These are phyloP conservation scores for Coranthus polyacanthus DNA, from an alignment of 2,797 vertebrate genomes.

Conservation along the genomic window DNA sequence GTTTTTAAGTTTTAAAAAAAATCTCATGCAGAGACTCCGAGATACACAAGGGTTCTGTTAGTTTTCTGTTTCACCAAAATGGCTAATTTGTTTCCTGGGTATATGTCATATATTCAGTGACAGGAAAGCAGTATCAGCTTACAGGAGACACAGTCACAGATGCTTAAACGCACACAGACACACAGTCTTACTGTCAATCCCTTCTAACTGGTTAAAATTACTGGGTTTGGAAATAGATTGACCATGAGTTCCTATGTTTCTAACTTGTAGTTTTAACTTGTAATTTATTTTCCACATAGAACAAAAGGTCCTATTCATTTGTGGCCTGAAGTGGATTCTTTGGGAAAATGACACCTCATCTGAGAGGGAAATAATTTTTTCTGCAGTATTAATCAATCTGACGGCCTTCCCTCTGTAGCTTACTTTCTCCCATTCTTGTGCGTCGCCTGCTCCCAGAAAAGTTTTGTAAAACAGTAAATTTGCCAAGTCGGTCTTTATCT, in stretches of 20 bases:
- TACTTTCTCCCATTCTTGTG: slow-evolving; percentile 4
- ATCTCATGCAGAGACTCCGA: not conserved
- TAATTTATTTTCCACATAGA: slow-evolving; percentile 65
- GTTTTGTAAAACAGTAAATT: slow-evolving; percentile 46
- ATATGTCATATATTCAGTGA: slow-evolving; percentile 66
- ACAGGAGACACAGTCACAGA: slow-evolving; percentile 64
- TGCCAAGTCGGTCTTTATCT: slow-evolving; percentile 19
- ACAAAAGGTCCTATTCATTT: slow-evolving; percentile 76
- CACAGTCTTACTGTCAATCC: slow-evolving; percentile 48
- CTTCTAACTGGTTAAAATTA: slow-evolving; percentile 66
- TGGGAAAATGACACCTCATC: slow-evolving; percentile 70
- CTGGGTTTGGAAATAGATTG: slow-evolving; percentile 65
- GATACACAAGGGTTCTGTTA: no score
- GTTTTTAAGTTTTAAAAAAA: no score
- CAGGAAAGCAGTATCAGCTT: slow-evolving; percentile 58
- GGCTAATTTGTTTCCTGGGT: slow-evolving; percentile 67
- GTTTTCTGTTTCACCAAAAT: slow-evolving; percentile 48
- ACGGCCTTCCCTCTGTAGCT: slow-evolving; percentile 31
- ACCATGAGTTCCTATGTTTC: slow-evolving; percentile 42
- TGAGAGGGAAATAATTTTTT: slow-evolving; percentile 55
- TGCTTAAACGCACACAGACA: slow-evolving; percentile 44
- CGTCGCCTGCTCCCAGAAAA: slow-evolving; percentile 14
- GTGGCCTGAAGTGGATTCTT: slow-evolving; percentile 41
- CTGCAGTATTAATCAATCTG: slow-evolving; percentile 67
- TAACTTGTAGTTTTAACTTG: slow-evolving; percentile 62